These are phyloP conservation scores for Falcaria lacertinaria DNA, from an alignment of 2,888 invertebrate genomes.

Conservation along the genomic window DNA sequence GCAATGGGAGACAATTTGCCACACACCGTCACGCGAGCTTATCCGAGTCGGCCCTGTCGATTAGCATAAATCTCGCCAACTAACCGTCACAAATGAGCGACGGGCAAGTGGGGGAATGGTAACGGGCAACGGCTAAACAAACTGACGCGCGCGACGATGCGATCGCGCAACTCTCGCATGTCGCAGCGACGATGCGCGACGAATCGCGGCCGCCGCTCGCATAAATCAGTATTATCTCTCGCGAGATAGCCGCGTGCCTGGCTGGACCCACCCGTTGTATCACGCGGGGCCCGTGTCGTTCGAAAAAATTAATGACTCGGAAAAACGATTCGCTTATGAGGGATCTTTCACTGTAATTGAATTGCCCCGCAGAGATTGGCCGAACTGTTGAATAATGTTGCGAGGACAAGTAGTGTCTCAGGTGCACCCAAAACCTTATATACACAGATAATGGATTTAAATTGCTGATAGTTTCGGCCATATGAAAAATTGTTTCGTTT, in stretches of 20 bases:
- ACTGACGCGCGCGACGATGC: conserved; percentile 49
- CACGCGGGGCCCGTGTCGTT: conserved; percentile 75
- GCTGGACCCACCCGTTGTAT: conserved; percentile 71
- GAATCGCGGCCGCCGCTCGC: conserved; percentile 73
- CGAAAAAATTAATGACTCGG: conserved; percentile 80
- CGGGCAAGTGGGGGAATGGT: conserved; percentile 34
- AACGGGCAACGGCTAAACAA: conserved; percentile 46
- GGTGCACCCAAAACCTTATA: background rate
- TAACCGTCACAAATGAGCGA: conserved; percentile 73
- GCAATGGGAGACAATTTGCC: conserved; percentile 72
- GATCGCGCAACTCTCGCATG: conserved; percentile 53
- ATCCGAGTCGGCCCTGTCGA: conserved; percentile 71
- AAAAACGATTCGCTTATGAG: conserved; percentile 81
- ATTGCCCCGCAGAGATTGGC: conserved; percentile 73
- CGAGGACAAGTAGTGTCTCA: conserved; percentile 9
- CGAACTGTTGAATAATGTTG: conserved; percentile 58
- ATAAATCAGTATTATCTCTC: conserved; percentile 81
- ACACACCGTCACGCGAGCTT: conserved; percentile 74
- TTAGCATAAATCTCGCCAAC: conserved; percentile 79
- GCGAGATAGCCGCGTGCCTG: conserved; percentile 74
- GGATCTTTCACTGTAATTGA: conserved; percentile 80
- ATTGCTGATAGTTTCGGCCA: no score
- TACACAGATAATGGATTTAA: no score
- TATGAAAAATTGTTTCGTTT: no score
- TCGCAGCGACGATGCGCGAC: conserved; percentile 67